phyloP scores from a whole-genome alignment of 2,113 vertebrate genomes.

The Donacobius atricapilla region DNA sequence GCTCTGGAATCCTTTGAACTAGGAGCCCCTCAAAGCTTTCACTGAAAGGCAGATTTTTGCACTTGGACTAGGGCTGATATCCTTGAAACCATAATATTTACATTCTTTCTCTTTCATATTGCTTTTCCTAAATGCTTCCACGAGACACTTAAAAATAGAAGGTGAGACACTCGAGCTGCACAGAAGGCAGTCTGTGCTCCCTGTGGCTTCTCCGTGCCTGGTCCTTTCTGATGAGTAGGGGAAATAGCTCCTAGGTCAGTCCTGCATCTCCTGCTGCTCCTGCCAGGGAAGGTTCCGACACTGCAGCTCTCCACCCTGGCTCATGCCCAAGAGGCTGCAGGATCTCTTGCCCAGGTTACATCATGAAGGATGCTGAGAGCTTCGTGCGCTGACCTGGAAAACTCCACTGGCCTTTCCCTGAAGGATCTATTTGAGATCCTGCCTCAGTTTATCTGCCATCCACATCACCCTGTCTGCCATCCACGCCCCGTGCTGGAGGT shows the following conservation, averaged over 20 bases:
- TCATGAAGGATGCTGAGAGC: neutral
- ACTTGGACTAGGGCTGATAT: neutral
- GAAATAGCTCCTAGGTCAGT: constrained; percentile 6
- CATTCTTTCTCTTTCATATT: constrained; percentile 33
- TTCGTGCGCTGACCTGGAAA: neutral
- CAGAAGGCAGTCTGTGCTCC: neutral
- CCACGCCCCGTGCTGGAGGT: neutral
- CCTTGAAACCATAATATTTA: constrained; percentile 49
- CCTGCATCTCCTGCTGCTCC: neutral
- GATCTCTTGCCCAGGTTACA: neutral
- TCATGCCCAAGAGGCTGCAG: neutral
- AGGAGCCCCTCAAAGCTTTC: constrained; percentile 6
- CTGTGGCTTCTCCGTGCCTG: neutral
- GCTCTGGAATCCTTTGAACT: constrained; percentile 32
- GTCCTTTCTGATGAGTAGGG: neutral
- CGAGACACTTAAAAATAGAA: constrained; percentile 22
- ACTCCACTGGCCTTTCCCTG: neutral
- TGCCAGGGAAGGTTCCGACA: neutral
- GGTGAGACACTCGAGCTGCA: neutral
- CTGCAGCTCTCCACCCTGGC: neutral
- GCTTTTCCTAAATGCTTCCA: constrained; percentile 23
- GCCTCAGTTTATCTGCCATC: neutral
- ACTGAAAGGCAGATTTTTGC: neutral
- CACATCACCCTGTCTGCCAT: neutral
- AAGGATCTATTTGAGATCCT: neutral